Evolutionary conservation across 2,797 vertebrate species (phyloP), one percentile per base, ranked within the genome.

Genomic region (Todus mexicanus): DNA sequence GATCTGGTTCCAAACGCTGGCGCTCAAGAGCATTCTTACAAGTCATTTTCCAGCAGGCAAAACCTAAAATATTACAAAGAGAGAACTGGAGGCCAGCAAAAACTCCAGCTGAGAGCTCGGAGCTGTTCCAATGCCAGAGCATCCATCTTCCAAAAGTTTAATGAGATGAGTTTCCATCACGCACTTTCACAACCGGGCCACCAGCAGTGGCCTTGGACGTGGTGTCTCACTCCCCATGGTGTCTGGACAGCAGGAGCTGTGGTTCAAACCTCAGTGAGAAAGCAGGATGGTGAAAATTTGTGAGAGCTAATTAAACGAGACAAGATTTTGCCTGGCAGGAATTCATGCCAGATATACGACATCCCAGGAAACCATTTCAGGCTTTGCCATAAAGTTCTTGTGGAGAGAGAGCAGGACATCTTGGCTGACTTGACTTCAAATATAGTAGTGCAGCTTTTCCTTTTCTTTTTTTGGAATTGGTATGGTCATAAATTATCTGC

Each of bases 31-130:
- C 93, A 95, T 96, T 96, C 87, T 93, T 93, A 69, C 84, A 96
- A 95, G 90, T 95, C 65, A 54, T 95, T 95, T 96, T 96, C 92
- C 87, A 95, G 83, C 91, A 94, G 78, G 92, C 79, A 91, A 90
- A 91, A 45, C 74, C 92, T 91, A 86, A 94, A 93, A 81, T 86
- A 91, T 92, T 93, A 95, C 89, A 88, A 92, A 93, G 84, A 81
- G 29, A 76, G 80, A 91, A 57, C 63, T 3, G 6, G 77, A 94
- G 83, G 93, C 92, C 91, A 94, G 84, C 77, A 95, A 74, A 91
- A 94, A 90, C 91, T 95, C 94, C 96, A 95, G 91, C 95, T 95
- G 94, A 93, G 93, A 71, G 40, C 87, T 91, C 69, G 0, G 87
- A 93, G 76, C 84, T 91, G 76, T 82, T 95, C 89, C 82, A 79